Conservation (phyloP, 2,888 invertebrate genomes). For the Nemapogon koenigi region DNA sequence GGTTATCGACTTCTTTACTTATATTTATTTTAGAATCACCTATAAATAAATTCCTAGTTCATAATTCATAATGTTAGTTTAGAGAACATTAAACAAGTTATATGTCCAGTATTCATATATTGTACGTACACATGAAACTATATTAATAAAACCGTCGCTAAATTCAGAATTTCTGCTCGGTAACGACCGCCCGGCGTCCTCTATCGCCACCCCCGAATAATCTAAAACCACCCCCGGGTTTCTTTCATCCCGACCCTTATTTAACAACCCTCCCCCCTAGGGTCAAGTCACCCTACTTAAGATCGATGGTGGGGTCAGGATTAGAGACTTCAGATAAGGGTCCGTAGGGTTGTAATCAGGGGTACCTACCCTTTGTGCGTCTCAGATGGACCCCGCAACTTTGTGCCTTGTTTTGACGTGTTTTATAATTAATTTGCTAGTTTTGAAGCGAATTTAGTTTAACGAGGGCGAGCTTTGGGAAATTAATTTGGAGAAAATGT, state of each 20-base stretch:
- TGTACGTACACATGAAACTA: too few species aligned
- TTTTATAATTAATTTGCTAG: conserved; percentile 65
- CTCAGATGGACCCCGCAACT: conserved; percentile 53
- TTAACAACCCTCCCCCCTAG: conserved; percentile 24
- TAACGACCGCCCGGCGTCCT: background rate
- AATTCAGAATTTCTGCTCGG: background rate
- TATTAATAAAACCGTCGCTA: too few species aligned
- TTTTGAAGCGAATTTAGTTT: conserved; percentile 42
- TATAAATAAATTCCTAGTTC: too few species aligned
- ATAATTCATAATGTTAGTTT: too few species aligned
- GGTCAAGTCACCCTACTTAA: conserved; percentile 62
- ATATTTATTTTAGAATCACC: too few species aligned
- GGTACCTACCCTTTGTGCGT: conserved; percentile 46
- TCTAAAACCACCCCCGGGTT: conserved; percentile 42
- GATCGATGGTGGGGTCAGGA: conserved; percentile 59
- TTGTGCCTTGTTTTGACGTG: conserved; percentile 57
- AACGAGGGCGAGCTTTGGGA: conserved; percentile 31
- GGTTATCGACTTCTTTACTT: too few species aligned
- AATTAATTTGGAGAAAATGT: conserved; percentile 8
- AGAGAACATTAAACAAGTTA: too few species aligned
- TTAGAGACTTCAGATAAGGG: conserved; percentile 55
- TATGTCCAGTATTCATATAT: too few species aligned
- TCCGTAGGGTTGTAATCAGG: conserved; percentile 14
- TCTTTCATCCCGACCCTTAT: conserved; percentile 42
- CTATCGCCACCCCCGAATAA: conserved; percentile 31